Base-by-base conservation (phyloP, 2,888 invertebrate species). In the Oxytorus armatus region DNA sequence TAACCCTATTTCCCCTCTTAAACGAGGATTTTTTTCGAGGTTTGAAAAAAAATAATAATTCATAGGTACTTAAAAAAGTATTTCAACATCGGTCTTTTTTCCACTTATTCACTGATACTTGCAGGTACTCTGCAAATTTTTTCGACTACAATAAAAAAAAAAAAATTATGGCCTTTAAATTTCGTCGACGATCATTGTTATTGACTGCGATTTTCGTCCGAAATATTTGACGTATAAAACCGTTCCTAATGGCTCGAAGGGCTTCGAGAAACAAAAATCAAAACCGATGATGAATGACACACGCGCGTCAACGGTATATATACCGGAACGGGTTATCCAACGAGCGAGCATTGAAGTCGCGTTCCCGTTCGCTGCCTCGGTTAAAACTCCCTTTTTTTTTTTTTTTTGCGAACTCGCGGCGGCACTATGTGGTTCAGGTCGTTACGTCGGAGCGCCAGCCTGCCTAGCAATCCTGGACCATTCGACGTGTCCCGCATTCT, bases 361-460 rank as follows among this genome's bases (percentile, higher is more conserved):
- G 77, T 65, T 59, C 76, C 10, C 61, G 66, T 69, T 70, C 55
- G 63, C 55, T 36, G 18, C 47, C 51, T 47, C 63, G 63, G 66
- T 80, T 68, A 61, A 77, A 66, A 77, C 68, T n/a, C n/a, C n/a
- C 68, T 14, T 42, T 57, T 65, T 72, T 59, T 72, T 68, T 59
- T 78, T 73, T 47, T 53, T 51, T 23, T 25, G n/a, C 29, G 16
- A 57, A 55, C 33, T 14, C 44, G 39, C 47, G 29, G 70, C 66
- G 53, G 16, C 25, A 42, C 73, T 84, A n/a, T n/a, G 85, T 84
- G 84, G 86, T 87, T 83, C 49, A 80, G 86, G 86, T 88, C 86
- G 88, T 88, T 87, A 88, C 83, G 87, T 77, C 61, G 73, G 76
- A 87, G 88, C 88, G 85, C 86, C 88, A 88, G 88, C 84, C 87